These are phyloP conservation scores for Thamnaconus septentrionalis DNA, from an alignment of 2,113 vertebrate species.

Conservation along the genomic window DNA sequence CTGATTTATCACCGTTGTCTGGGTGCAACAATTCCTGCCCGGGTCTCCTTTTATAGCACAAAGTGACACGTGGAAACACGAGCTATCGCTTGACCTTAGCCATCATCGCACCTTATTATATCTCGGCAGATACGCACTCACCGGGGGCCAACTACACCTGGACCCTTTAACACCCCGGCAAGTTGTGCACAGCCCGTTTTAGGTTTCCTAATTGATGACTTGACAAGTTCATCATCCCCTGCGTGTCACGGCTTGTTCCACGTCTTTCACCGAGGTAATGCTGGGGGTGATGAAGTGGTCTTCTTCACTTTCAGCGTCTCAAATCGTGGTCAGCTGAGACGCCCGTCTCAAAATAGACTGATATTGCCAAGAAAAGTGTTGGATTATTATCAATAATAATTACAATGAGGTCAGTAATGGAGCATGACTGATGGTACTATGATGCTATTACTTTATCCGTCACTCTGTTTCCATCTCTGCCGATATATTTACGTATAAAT, in stretches of 20 bases:
- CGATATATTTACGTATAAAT: no score
- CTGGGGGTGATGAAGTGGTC: conserved; percentile 52
- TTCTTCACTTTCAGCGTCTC: conserved; percentile 60
- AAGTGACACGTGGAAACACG: conserved; percentile 29
- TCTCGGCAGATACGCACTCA: conserved; percentile 10
- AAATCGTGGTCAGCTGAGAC: conserved; percentile 45
- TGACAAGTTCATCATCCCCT: conserved; percentile 41
- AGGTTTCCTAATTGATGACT: conserved; percentile 52
- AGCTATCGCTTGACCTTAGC: conserved; percentile 12
- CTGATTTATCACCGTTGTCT: neutral
- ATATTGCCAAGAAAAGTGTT: neutral
- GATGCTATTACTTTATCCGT: no score
- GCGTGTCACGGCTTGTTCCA: conserved; percentile 41
- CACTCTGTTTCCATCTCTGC: no score
- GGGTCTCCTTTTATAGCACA: conserved; percentile 9
- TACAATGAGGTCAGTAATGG: no score
- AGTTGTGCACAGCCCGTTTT: conserved; percentile 33
- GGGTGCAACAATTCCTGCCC: neutral
- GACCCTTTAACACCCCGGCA: conserved; percentile 28
- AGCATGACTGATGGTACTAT: no score
- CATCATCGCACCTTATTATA: conserved; percentile 37
- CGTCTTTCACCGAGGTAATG: conserved; percentile 28
- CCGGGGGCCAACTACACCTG: conserved; percentile 16
- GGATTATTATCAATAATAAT: no score
- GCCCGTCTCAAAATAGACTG: neutral